A percentile compares a stretch with the other conserved stretches of the same genome.
Evolutionary conservation across 2,888 invertebrate genomes (phyloP).

Genomic region (Drosophila silvestris): DNA sequence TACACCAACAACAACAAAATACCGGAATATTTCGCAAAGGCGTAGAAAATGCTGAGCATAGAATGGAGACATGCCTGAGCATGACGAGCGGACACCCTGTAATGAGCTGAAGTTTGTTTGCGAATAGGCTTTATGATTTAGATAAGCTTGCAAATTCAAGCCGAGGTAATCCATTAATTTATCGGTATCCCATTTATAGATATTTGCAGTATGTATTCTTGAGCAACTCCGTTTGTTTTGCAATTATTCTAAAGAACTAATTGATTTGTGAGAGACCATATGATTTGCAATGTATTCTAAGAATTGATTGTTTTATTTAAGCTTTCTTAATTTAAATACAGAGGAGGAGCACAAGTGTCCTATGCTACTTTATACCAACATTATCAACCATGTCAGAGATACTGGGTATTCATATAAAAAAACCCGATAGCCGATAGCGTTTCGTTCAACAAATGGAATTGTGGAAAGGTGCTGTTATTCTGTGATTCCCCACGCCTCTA

Average conservation of each 20-base stretch:
- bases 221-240: not conserved
- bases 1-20: constrained; percentile 32
- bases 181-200: not conserved
- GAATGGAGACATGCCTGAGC: not conserved
- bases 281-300: too few species aligned
- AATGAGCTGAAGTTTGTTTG: not conserved
- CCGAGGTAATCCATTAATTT: not conserved
- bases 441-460: constrained; percentile 26
- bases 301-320: too few species aligned
- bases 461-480: constrained; percentile 19
- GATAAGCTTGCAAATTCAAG: not conserved
- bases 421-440: constrained; percentile 16
- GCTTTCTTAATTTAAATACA: not conserved
- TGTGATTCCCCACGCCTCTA: not conserved
- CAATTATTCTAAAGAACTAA: not conserved
- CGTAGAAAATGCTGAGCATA: constrained; percentile 9
- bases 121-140: not conserved
- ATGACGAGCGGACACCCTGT: not conserved
- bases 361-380: not conserved
- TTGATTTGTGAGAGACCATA: not conserved
- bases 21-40: constrained; percentile 70
- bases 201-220: not conserved
- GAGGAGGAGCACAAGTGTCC: not conserved
- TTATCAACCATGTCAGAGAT: not conserved
- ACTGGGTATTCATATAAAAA: not conserved